phyloP scores from a whole-genome alignment of 2,113 vertebrate species.

The Melanotaenia duboulayi region DNA sequence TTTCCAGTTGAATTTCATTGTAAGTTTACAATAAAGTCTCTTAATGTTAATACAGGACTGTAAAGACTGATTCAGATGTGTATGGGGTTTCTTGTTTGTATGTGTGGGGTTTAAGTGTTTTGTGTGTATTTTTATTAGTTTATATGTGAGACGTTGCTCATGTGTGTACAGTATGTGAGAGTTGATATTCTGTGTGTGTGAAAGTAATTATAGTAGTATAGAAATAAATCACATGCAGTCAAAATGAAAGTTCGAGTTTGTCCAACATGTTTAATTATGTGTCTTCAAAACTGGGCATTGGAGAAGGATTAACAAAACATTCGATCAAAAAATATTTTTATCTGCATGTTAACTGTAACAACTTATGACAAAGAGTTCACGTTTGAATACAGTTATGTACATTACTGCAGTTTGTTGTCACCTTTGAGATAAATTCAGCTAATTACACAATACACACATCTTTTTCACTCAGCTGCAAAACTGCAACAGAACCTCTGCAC shows the following conservation, averaged over 20 bases:
- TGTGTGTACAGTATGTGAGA: too few relatives aligned
- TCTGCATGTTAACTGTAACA: conserved; percentile 31
- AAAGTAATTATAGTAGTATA: too few relatives aligned
- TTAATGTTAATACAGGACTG: too few relatives aligned
- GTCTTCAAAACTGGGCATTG: conserved; percentile 52
- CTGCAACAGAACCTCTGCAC: too few relatives aligned
- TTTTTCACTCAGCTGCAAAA: background rate
- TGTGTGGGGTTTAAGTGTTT: too few relatives aligned
- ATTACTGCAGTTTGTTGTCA: conserved; percentile 7
- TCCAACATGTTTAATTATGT: conserved; percentile 52
- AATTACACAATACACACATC: conserved; percentile 30
- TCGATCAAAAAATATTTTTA: conserved; percentile 44
- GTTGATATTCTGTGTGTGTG: too few relatives aligned
- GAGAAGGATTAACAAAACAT: conserved; percentile 40
- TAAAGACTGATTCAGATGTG: too few relatives aligned
- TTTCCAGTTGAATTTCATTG: too few relatives aligned
- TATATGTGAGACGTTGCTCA: background rate
- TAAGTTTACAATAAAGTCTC: too few relatives aligned
- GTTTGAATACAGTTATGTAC: conserved; percentile 18
- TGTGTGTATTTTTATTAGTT: too few relatives aligned
- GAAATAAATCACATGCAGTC: too few relatives aligned
- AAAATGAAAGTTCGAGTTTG: conserved; percentile 18
- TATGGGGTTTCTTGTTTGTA: too few relatives aligned
- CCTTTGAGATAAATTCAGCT: conserved; percentile 14
- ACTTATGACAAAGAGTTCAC: conserved; percentile 42